Percentiles rank a stretch among this genome's conserved stretches.
phyloP scores from a whole-genome alignment of 2,797 vertebrate genomes.

The Benthosema pterotum region DNA sequence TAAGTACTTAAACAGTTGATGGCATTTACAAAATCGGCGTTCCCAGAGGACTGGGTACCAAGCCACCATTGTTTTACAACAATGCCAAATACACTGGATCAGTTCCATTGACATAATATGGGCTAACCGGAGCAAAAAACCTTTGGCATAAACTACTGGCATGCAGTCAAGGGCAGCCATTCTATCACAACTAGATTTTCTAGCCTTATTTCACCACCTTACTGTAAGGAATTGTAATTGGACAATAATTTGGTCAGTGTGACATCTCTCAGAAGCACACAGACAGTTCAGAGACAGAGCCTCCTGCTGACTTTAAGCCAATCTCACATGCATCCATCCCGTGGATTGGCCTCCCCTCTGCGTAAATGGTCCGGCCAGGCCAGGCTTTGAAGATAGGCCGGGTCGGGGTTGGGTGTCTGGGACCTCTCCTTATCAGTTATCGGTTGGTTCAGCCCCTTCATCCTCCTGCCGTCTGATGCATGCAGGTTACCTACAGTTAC shows the following conservation, averaged over 20 bases:
- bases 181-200: slow-evolving; percentile 21
- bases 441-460: slow-evolving; percentile 50
- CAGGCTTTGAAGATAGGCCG: slow-evolving; percentile 62
- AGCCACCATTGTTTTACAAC: slow-evolving; percentile 4
- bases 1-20: slow-evolving; percentile 51
- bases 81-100: not conserved
- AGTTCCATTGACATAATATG: not conserved
- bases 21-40: slow-evolving; percentile 36
- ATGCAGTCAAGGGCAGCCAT: slow-evolving; percentile 45
- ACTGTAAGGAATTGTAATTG: slow-evolving; percentile 30
- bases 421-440: slow-evolving; percentile 57
- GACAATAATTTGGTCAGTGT: slow-evolving; percentile 41
- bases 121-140: slow-evolving; percentile 21
- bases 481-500: slow-evolving; percentile 64
- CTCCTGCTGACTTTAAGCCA: slow-evolving; percentile 35
- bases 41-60: slow-evolving; percentile 6
- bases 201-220: slow-evolving; percentile 28
- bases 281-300: slow-evolving; percentile 59
- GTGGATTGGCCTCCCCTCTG: not conserved
- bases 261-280: slow-evolving; percentile 32
- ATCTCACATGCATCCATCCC: slow-evolving; percentile 34
- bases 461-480: slow-evolving; percentile 43
- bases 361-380: slow-evolving; percentile 17
- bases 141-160: slow-evolving; percentile 7
- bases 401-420: slow-evolving; percentile 12